phyloP scores from a whole-genome alignment of 1,140 invertebrate species.

The Drosophila seguyi region DNA sequence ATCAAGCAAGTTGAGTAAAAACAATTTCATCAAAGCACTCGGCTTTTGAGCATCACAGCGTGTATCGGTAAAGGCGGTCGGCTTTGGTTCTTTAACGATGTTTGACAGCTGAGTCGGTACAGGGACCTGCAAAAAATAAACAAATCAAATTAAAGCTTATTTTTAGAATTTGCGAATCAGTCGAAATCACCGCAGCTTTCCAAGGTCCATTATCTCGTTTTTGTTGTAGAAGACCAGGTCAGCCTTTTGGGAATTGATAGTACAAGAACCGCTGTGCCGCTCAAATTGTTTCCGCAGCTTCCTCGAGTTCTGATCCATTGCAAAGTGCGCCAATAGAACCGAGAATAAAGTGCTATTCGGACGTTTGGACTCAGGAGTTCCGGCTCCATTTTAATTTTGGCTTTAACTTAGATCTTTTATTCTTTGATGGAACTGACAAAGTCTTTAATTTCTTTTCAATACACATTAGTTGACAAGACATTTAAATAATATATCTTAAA shows the following conservation, averaged over 20 bases:
- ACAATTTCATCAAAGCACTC: neutral
- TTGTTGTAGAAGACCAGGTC: slow-evolving; percentile 47
- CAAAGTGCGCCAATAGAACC: slow-evolving; percentile 59
- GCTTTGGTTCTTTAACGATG: slow-evolving; percentile 39
- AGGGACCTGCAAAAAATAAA: slow-evolving; percentile 30
- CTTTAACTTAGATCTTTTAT: no score
- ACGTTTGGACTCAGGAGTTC: neutral
- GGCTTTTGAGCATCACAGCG: slow-evolving; percentile 47
- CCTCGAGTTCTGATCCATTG: neutral
- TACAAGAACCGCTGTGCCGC: slow-evolving; percentile 49
- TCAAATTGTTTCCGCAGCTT: slow-evolving; percentile 42
- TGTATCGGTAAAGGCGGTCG: slow-evolving; percentile 60
- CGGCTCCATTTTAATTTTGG: neutral
- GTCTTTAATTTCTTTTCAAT: no score
- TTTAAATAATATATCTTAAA: no score
- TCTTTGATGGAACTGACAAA: no score
- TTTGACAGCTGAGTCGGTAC: slow-evolving; percentile 44
- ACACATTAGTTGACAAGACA: no score
- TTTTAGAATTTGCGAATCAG: neutral
- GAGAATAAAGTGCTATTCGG: slow-evolving; percentile 41
- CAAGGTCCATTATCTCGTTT: slow-evolving; percentile 14
- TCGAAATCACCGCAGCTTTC: slow-evolving; percentile 40
- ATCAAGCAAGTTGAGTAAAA: slow-evolving; percentile 8
- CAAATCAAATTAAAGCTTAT: slow-evolving; percentile 4
- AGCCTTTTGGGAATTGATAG: slow-evolving; percentile 46